Base-by-base conservation (phyloP, 2,113 vertebrate species). In the Pseudolaguvia tuberculata region DNA sequence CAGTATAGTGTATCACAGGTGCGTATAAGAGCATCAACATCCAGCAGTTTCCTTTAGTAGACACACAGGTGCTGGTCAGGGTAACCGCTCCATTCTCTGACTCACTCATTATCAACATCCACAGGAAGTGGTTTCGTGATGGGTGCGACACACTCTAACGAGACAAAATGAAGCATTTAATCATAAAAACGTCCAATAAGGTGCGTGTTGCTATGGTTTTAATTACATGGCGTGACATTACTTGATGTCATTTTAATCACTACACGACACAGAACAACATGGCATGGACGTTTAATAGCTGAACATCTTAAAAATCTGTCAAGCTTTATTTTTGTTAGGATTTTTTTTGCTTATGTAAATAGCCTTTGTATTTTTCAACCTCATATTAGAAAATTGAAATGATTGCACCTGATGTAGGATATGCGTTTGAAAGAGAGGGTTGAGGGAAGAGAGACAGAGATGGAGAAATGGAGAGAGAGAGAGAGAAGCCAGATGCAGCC, bases 401-500 rank as follows among this genome's bases (percentile, higher is more conserved):
- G n/a, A 23, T 42, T 47, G 39, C 8, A 39, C 14, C 0, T 0
- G 21, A 31, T 14, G 61, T 42, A 3, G 35, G n/a, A 11, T 42
- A 5, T 18, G 39, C 13, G 39, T 42, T 11, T 11, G 4, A 3
- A 58, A 11, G 3, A 18, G 29, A 2, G 1, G 15, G 18, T 57
- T 57, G n/a, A n/a, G 6, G 31, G 6, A 6, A 35, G 31, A 35
- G 6, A 35, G 31, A 35, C 31, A 20, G 53, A 15, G 72, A 48
- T 62, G 13, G 58, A 47, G 69, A 35, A 27, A 42, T 55, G 35
- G 45, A 35, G 53, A 10, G 55, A 62, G 48, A 11, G 62, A 53
- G 23, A 39, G 45, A 27, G 65, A 63, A 75, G 56, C 50, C 42
- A 42, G 50, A 79, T 50, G 50, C 47, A 47, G 68, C 55, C 72